These are phyloP conservation scores for Lumbricus terrestris DNA, from an alignment of 2,888 invertebrate species.

Conservation along the genomic window DNA sequence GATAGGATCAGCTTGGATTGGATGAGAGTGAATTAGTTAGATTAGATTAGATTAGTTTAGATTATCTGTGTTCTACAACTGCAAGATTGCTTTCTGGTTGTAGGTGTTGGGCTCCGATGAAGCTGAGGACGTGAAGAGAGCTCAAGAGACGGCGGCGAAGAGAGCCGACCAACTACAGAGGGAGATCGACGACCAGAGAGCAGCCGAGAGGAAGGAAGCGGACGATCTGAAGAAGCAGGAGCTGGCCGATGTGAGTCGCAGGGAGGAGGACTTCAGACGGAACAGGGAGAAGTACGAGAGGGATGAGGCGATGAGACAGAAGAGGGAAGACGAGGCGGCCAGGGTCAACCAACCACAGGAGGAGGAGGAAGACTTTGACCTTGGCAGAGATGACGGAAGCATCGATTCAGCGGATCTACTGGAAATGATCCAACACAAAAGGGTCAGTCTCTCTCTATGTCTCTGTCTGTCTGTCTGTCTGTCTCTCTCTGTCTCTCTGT, in stretches of 20 bases:
- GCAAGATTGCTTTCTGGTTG: too few relatives aligned
- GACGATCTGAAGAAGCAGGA: conserved; percentile 9
- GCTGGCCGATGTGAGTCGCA: background rate
- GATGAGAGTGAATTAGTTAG: too few relatives aligned
- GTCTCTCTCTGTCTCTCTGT: too few relatives aligned
- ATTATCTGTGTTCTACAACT: too few relatives aligned
- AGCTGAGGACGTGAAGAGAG: conserved; percentile 13
- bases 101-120: conserved; percentile 19
- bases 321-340: conserved; percentile 11
- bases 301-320: conserved; percentile 20
- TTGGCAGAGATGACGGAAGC: background rate
- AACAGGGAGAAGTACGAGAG: conserved; percentile 24
- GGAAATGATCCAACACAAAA: background rate
- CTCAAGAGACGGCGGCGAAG: conserved; percentile 18
- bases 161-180: conserved; percentile 14
- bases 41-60: too few relatives aligned
- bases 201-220: background rate
- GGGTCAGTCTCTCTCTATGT: background rate
- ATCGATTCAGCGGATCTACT: background rate
- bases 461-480: too few relatives aligned
- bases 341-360: background rate
- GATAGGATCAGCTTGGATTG: too few relatives aligned
- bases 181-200: conserved; percentile 22
- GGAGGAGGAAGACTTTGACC: background rate
- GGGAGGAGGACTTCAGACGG: conserved; percentile 9